These are phyloP conservation scores for Catalaphyllia jardinei DNA, from an alignment of 64 coral and sea anemone genomes.

Conservation along the genomic window DNA sequence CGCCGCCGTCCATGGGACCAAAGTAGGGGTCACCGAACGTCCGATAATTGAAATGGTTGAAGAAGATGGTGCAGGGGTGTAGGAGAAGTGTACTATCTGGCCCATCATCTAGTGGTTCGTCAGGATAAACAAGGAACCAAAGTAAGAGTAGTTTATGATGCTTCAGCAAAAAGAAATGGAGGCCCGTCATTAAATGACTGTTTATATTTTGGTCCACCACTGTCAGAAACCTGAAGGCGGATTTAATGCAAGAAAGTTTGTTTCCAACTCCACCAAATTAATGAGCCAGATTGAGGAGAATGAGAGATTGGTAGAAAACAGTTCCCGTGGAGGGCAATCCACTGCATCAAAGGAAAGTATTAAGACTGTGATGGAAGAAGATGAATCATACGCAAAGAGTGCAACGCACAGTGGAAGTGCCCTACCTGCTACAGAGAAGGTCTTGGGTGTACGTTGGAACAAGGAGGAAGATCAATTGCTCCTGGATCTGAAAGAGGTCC, in stretches of 20 bases:
- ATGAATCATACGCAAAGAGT: conserved; percentile 49
- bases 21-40: too few relatives aligned
- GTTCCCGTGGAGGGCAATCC: background rate
- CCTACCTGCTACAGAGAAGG: background rate
- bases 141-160: too few relatives aligned
- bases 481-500: conserved; percentile 5
- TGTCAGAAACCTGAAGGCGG: conserved; percentile 17
- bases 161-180: too few relatives aligned
- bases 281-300: conserved; percentile 8
- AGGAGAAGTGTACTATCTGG: too few relatives aligned
- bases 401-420: conserved; percentile 4
- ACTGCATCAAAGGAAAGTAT: background rate
- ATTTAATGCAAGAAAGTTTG: conserved; percentile 34
- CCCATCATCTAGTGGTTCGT: too few relatives aligned
- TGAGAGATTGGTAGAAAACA: background rate
- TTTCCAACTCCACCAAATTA: conserved; percentile 16
- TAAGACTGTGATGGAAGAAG: conserved; percentile 24
- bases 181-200: too few relatives aligned
- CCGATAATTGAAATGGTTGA: too few relatives aligned
- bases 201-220: too few relatives aligned
- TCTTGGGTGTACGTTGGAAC: conserved; percentile 14
- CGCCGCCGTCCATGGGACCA: too few relatives aligned
- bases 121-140: too few relatives aligned
- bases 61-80: too few relatives aligned
- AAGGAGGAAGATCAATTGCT: conserved; percentile 9